A percentile compares a stretch with the other conserved stretches of the same genome.
Evolutionary conservation across 35 echinoderm and acorn worm genomes (phyloP).

Genomic region (Apostichopus californicus): DNA sequence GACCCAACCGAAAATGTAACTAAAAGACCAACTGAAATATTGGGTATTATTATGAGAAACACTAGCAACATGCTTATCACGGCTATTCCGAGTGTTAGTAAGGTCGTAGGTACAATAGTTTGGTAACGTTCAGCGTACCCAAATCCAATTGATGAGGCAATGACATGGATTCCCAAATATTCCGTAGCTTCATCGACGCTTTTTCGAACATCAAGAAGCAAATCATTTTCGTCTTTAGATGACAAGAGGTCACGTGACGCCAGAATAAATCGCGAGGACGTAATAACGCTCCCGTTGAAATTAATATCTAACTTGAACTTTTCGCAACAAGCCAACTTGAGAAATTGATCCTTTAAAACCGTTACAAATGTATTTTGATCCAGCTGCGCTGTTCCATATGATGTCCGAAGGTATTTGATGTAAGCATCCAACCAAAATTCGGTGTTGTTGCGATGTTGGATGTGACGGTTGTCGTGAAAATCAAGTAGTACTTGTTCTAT

Average conservation of each 20-base stretch:
- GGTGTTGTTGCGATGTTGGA: conserved; percentile 5
- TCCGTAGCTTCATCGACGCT: conserved; percentile 3
- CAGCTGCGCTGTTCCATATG: background rate
- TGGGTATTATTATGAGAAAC: conserved; percentile 60
- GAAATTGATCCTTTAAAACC: conserved; percentile 50
- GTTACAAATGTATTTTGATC: conserved; percentile 4
- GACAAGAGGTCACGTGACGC: conserved; percentile 33
- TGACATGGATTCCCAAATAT: background rate
- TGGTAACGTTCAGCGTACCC: conserved; percentile 53
- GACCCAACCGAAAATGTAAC: conserved; percentile 60
- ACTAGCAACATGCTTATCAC: conserved; percentile 63
- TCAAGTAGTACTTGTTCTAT: conserved; percentile 48
- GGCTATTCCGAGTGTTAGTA: conserved; percentile 65
- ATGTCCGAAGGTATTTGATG: background rate
- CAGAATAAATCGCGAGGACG: conserved; percentile 46
- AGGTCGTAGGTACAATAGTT: conserved; percentile 53
- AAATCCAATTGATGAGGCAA: conserved; percentile 50
- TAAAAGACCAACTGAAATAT: conserved; percentile 40
- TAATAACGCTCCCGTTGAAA: conserved; percentile 3
- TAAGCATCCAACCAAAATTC: conserved; percentile 72
- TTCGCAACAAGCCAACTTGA: background rate
- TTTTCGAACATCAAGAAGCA: conserved; percentile 51
- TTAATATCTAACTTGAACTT: conserved; percentile 54
- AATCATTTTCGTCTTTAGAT: conserved; percentile 16
- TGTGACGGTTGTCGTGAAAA: conserved; percentile 60